Evolutionary conservation across 35 echinoderm and acorn worm species (phyloP).

Genomic region (Ophiothrix spiculata): DNA sequence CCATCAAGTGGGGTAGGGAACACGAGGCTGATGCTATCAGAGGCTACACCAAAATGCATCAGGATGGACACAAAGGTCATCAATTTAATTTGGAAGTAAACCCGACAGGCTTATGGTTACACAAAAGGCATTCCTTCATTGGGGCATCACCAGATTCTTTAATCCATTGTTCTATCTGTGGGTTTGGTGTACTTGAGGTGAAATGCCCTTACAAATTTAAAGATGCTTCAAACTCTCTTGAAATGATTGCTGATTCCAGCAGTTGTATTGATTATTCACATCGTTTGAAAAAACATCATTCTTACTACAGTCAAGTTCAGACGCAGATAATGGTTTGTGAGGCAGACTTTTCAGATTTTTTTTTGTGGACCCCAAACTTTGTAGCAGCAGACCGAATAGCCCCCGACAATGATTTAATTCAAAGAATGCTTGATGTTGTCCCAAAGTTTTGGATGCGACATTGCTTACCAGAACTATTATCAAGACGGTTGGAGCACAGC

Average conservation of each 20-base stretch:
- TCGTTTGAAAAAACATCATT: not conserved
- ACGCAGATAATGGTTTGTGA: not conserved
- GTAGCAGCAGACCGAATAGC: not conserved
- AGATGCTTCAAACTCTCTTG: not conserved
- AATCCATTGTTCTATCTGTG: not conserved
- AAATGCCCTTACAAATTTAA: not conserved
- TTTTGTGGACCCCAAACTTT: not conserved
- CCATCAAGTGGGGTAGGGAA: not conserved
- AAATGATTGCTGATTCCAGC: too few species aligned
- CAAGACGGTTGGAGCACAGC: not conserved
- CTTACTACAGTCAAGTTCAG: not conserved
- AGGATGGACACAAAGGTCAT: not conserved
- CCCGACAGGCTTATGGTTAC: not conserved
- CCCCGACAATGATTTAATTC: not conserved
- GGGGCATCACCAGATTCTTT: not conserved
- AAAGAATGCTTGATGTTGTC: not conserved
- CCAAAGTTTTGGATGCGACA: not conserved
- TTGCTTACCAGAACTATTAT: not conserved
- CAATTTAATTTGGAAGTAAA: not conserved
- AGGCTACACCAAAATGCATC: not conserved
- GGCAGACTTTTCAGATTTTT: not conserved
- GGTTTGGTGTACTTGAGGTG: not conserved
- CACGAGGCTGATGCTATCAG: not conserved
- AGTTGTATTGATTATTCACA: not conserved
- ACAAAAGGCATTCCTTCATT: not conserved